A percentile compares a stretch with the other conserved stretches of the same genome.
Conservation (phyloP, 2,797 vertebrate species). For the Saxicola maurus region DNA sequence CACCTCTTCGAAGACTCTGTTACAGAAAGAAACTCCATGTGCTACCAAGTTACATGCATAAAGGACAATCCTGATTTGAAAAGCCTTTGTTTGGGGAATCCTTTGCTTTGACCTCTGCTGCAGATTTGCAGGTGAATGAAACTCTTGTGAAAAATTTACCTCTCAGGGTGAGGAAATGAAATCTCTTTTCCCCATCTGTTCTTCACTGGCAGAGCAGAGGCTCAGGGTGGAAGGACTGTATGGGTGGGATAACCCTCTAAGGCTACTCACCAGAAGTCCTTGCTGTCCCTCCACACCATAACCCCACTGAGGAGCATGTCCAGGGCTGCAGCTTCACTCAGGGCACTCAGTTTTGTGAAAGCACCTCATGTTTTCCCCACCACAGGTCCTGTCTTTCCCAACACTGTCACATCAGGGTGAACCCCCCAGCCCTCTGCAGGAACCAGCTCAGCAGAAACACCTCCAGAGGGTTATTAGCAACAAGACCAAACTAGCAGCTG, state of each 20-base stretch:
- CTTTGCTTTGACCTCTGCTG: neutral
- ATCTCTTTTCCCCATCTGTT: neutral
- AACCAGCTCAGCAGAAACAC: neutral
- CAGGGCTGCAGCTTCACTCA: neutral
- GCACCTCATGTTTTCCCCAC: fast-evolving
- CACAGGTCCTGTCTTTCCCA: neutral
- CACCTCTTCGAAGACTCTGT: neutral
- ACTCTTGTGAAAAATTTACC: neutral
- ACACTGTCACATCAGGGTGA: fast-evolving
- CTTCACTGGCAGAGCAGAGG: neutral
- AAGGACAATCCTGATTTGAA: neutral
- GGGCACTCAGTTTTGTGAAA: neutral
- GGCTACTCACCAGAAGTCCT: neutral
- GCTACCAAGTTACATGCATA: neutral
- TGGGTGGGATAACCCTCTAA: neutral
- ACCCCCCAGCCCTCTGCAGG: neutral
- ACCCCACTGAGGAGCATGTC: fast-evolving
- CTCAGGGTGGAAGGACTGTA: neutral
- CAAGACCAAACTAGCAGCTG: neutral
- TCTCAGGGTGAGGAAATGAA: neutral
- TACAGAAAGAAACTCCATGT: neutral
- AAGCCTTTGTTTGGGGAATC: neutral
- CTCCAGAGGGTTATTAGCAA: neutral
- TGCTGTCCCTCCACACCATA: neutral
- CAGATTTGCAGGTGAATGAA: neutral